A percentile compares a stretch with the other conserved stretches of the same genome.
These are phyloP conservation scores for Eupeodes luniger DNA, from an alignment of 2,888 invertebrate species.

Conservation along the genomic window DNA sequence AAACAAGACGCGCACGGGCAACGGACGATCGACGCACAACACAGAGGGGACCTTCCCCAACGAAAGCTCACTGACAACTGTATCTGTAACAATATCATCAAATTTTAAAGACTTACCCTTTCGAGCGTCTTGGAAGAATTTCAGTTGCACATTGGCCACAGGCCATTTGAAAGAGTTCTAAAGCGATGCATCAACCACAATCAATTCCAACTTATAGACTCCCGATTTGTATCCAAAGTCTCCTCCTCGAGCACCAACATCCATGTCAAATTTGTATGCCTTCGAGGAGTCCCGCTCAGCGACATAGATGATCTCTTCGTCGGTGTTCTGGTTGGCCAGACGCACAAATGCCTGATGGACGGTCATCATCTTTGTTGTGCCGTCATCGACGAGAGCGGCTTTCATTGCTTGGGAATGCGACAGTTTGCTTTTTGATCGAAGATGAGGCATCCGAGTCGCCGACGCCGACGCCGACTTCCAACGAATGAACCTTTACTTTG, in stretches of 20 bases:
- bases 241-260: conserved; percentile 91
- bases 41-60: no score
- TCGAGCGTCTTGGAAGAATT: conserved; percentile 88
- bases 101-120: no score
- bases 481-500: no score
- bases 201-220: conserved; percentile 91
- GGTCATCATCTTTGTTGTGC: conserved; percentile 87
- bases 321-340: conserved; percentile 87
- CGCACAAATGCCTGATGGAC: conserved; percentile 95
- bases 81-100: no score
- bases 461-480: no score
- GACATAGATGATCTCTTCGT: conserved; percentile 96
- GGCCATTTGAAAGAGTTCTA: no score
- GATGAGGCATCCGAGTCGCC: no score
- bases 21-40: no score
- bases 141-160: conserved; percentile 91
- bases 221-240: conserved; percentile 92
- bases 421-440: no score
- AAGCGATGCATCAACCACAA: conserved; percentile 95
- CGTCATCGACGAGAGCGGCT: conserved; percentile 91
- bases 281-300: conserved; percentile 93
- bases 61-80: no score
- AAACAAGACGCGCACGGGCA: no score
- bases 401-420: conserved; percentile 91
- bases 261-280: conserved; percentile 96